Conservation (phyloP, 2,113 vertebrate genomes). For the Blennius ocellaris region DNA sequence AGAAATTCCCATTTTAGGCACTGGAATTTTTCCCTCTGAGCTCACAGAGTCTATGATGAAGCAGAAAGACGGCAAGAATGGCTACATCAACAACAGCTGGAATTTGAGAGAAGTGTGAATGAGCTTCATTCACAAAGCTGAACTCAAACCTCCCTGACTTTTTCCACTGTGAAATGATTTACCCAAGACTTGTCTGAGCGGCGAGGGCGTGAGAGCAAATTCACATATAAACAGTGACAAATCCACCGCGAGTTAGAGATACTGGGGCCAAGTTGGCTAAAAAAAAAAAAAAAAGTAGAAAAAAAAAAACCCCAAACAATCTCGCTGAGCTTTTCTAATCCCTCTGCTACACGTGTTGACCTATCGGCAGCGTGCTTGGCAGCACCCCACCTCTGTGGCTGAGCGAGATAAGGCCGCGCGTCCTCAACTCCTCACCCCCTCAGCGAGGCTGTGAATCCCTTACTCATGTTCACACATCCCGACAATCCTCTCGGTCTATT, state of each 20-base stretch:
- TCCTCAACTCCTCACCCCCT: constrained; percentile 50
- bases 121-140: constrained; percentile 50
- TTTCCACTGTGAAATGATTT: constrained; percentile 37
- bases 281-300: background rate
- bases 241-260: background rate
- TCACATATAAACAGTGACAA: constrained; percentile 18
- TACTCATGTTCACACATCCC: constrained; percentile 29
- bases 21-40: constrained; percentile 35
- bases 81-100: constrained; percentile 62
- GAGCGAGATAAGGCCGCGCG: constrained; percentile 67
- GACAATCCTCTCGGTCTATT: constrained; percentile 43
- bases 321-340: constrained; percentile 10
- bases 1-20: constrained; percentile 60
- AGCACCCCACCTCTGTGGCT: constrained; percentile 51
- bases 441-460: constrained; percentile 24
- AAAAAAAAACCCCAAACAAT: background rate
- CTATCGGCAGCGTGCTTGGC: background rate
- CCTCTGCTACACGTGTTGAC: constrained; percentile 21
- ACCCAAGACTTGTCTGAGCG: constrained; percentile 1
- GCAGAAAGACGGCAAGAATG: constrained; percentile 36
- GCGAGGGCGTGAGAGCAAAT: constrained; percentile 15
- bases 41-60: constrained; percentile 40
- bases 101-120: constrained; percentile 45
- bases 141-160: constrained; percentile 39
- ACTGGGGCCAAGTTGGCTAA: background rate